These are phyloP conservation scores for Sigmodon hispidus DNA, from an alignment of 2,113 vertebrate species.

Conservation along the genomic window DNA sequence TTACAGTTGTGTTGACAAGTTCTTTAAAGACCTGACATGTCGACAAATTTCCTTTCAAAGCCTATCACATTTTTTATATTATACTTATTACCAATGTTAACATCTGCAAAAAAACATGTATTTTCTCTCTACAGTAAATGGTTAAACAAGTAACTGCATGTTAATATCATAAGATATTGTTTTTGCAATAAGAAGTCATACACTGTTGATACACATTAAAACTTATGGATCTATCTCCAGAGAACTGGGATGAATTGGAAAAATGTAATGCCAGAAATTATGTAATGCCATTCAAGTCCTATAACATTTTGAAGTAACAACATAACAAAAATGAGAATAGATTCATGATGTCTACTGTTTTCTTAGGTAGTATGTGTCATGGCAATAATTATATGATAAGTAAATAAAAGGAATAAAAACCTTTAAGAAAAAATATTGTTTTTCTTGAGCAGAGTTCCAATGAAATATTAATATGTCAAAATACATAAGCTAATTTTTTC, in stretches of 20 bases:
- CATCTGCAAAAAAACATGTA: neutral
- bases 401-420: accelerated
- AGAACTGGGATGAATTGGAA: neutral
- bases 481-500: neutral
- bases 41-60: neutral
- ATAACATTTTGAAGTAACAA: neutral
- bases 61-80: too few relatives aligned
- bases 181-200: neutral
- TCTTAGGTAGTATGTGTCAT: neutral
- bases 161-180: neutral
- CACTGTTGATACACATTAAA: neutral
- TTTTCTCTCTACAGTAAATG: neutral
- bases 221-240: neutral
- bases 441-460: neutral
- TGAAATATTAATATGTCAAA: neutral
- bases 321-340: neutral
- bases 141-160: neutral
- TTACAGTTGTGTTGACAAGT: neutral
- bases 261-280: neutral
- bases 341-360: neutral
- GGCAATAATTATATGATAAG: neutral
- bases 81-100: neutral
- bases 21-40: neutral
- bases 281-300: neutral
- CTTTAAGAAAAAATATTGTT: neutral